These are phyloP conservation scores for Eristalinus sepulchralis DNA, from an alignment of 2,888 invertebrate genomes.

Conservation along the genomic window DNA sequence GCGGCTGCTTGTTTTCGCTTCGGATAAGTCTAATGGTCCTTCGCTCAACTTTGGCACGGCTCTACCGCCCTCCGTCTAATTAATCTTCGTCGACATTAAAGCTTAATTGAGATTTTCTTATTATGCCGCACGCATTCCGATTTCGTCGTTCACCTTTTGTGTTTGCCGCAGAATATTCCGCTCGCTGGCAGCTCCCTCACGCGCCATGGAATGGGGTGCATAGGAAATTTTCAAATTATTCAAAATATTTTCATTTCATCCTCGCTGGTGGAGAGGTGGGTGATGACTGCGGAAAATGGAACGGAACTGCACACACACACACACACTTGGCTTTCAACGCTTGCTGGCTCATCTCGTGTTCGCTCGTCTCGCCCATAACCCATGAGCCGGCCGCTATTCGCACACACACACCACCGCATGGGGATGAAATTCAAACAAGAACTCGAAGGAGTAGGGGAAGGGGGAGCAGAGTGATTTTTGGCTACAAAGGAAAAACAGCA, in stretches of 20 bases:
- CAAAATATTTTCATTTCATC: constrained; percentile 60
- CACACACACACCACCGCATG: not conserved
- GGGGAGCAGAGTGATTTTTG: constrained; percentile 39
- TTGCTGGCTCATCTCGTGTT: not conserved
- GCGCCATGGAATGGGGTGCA: not conserved
- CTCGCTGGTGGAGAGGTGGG: constrained; percentile 5
- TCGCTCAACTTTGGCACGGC: constrained; percentile 5
- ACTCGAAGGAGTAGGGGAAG: not conserved
- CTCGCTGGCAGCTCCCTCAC: not conserved
- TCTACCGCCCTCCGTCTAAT: constrained; percentile 39
- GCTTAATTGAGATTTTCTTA: constrained; percentile 70
- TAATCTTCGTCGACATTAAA: constrained; percentile 66
- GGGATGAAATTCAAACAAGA: not conserved
- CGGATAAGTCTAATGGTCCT: constrained; percentile 42
- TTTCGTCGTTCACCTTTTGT: constrained; percentile 63
- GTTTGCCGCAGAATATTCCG: constrained; percentile 19
- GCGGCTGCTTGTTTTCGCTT: constrained; percentile 46
- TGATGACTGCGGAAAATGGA: constrained; percentile 1
- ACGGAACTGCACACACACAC: not conserved
- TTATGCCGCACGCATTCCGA: constrained; percentile 65
- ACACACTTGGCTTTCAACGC: not conserved
- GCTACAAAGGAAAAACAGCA: constrained; percentile 46
- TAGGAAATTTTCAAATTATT: constrained; percentile 54
- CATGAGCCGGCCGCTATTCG: not conserved
- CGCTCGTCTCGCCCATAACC: not conserved